These are phyloP conservation scores for Philypnodon macrostomus DNA, from an alignment of 2,797 vertebrate species.

Conservation along the genomic window DNA sequence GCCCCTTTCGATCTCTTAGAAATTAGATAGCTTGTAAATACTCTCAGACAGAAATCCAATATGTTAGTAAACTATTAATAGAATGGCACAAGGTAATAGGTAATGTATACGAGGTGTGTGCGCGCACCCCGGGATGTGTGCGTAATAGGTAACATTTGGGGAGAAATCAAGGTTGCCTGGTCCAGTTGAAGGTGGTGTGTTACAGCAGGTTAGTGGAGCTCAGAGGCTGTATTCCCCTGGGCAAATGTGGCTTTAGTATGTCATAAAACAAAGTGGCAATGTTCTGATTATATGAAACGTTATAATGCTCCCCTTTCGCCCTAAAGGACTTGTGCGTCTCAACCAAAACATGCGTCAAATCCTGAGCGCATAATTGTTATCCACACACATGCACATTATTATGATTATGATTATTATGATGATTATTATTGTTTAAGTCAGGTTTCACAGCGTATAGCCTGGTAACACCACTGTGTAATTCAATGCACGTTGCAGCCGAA, in stretches of 20 bases:
- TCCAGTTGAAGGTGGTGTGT: slow-evolving; percentile 22
- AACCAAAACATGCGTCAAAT: slow-evolving; percentile 24
- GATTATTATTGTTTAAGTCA: slow-evolving; percentile 50
- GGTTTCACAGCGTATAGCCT: slow-evolving; percentile 72
- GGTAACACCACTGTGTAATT: slow-evolving; percentile 79
- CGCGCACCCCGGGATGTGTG: slow-evolving; percentile 15
- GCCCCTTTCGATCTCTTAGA: slow-evolving; percentile 52
- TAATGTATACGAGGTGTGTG: slow-evolving; percentile 73
- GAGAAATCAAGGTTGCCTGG: slow-evolving; percentile 9
- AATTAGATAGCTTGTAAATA: slow-evolving; percentile 76
- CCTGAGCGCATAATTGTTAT: slow-evolving; percentile 33
- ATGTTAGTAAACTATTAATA: slow-evolving; percentile 85
- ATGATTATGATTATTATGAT: slow-evolving; percentile 31
- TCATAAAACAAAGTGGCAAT: neutral
- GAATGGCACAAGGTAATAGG: slow-evolving; percentile 73
- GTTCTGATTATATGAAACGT: slow-evolving; percentile 11
- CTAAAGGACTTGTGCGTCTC: slow-evolving; percentile 8
- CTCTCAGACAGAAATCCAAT: slow-evolving; percentile 71
- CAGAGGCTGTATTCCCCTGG: neutral
- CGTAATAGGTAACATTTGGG: slow-evolving; percentile 22
- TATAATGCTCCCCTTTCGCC: neutral
- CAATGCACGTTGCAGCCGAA: slow-evolving; percentile 78
- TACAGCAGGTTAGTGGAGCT: slow-evolving; percentile 38
- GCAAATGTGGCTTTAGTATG: neutral
- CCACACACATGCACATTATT: slow-evolving; percentile 21